Conservation (phyloP, 37 sponge, comb jelly and placozoan species). For the Corticium candelabrum region DNA sequence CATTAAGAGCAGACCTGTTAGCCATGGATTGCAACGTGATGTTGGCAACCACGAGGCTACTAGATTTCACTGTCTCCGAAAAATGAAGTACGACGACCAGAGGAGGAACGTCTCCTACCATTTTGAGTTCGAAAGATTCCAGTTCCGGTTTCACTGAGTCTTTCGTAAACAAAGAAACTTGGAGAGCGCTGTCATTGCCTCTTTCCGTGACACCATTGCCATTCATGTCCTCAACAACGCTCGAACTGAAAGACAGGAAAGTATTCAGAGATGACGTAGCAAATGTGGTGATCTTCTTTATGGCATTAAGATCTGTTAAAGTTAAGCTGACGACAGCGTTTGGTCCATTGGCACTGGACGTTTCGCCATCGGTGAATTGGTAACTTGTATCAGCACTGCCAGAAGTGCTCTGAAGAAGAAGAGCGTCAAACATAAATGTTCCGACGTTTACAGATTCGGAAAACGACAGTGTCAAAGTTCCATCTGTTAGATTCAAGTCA, state of each 20-base stretch:
- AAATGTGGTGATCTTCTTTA: constrained; percentile 49
- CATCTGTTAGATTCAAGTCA: background rate
- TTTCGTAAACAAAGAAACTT: constrained; percentile 1
- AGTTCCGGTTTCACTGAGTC: constrained; percentile 45
- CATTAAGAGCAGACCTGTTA: background rate
- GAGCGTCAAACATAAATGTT: background rate
- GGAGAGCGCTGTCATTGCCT: constrained; percentile 12
- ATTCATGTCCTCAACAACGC: constrained; percentile 42
- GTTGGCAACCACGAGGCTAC: constrained; percentile 48
- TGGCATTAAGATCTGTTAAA: constrained; percentile 54
- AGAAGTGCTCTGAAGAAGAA: background rate
- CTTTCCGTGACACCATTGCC: constrained; percentile 29
- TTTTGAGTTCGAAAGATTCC: constrained; percentile 58
- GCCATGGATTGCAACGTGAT: constrained; percentile 41
- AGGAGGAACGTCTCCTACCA: constrained; percentile 25
- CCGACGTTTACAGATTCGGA: background rate
- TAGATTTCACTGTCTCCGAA: constrained; percentile 66
- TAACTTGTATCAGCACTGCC: background rate
- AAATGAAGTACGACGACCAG: constrained; percentile 18
- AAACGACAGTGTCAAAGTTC: background rate
- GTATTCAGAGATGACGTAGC: constrained; percentile 33
- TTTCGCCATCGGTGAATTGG: background rate
- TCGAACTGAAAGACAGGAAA: constrained; percentile 31
- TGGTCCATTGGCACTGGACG: background rate
- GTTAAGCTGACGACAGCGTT: constrained; percentile 25